These are phyloP conservation scores for Amblyjoppa proteus DNA, from an alignment of 2,888 invertebrate genomes.

Conservation along the genomic window DNA sequence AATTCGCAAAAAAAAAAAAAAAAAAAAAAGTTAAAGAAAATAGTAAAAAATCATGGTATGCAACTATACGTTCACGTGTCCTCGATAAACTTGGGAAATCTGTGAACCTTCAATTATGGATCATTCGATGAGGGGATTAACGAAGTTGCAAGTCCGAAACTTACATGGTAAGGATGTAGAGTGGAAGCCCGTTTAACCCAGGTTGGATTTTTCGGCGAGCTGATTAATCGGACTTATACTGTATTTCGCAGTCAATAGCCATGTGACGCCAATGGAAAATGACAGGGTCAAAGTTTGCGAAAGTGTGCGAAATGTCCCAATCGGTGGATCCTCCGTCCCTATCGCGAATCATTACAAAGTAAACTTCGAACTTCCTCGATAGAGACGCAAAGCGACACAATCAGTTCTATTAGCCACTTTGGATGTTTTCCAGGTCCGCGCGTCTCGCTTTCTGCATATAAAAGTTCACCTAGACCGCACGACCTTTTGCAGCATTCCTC, in stretches of 20 bases:
- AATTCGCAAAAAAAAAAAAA: conserved; percentile 23
- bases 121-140: no score
- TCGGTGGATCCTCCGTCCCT: no score
- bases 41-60: conserved; percentile 7
- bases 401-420: not conserved
- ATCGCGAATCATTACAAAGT: not conserved
- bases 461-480: not conserved
- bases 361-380: not conserved
- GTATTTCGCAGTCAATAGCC: no score
- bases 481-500: not conserved
- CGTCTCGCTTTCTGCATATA: not conserved
- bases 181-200: no score
- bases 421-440: not conserved
- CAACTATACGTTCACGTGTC: not conserved
- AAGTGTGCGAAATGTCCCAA: not conserved
- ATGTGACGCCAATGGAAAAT: no score
- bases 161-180: no score
- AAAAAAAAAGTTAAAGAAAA: conserved; percentile 15
- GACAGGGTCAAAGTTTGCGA: no score
- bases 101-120: not conserved
- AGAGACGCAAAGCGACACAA: not conserved
- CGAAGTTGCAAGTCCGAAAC: no score
- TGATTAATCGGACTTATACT: no score
- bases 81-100: conserved; percentile 16
- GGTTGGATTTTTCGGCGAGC: no score